Conservation (phyloP, 1,140 invertebrate species). For the Ctenoplectra terminalis region DNA sequence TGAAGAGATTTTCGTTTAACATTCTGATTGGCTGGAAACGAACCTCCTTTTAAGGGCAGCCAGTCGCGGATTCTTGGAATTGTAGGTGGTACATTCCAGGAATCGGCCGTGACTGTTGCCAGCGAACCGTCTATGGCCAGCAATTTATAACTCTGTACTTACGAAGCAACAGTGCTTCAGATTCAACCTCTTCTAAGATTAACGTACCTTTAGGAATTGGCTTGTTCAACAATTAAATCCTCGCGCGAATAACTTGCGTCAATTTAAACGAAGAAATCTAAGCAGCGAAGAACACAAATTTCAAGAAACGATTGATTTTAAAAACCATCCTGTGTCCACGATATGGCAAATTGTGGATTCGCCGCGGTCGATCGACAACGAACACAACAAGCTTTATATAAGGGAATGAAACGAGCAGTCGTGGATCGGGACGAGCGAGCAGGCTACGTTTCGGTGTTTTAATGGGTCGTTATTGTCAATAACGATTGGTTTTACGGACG, state of each 20-base stretch:
- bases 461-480: constrained; percentile 71
- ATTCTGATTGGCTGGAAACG: constrained; percentile 23
- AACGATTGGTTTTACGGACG: constrained; percentile 70
- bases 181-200: not conserved
- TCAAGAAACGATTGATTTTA: constrained; percentile 34
- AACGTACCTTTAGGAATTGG: not conserved
- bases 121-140: constrained; percentile 28
- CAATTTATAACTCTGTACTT: constrained; percentile 23
- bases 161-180: constrained; percentile 11
- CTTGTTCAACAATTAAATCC: not conserved
- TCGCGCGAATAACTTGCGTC: too few relatives aligned
- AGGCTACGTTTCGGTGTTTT: constrained; percentile 60
- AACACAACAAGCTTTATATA: constrained; percentile 4
- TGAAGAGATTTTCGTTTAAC: constrained; percentile 25
- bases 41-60: constrained; percentile 17
- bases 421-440: not conserved
- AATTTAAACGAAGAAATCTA: too few relatives aligned
- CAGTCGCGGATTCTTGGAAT: constrained; percentile 27
- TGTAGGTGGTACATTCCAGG: constrained; percentile 39
- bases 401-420: not conserved
- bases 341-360: constrained; percentile 49
- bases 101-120: constrained; percentile 31
- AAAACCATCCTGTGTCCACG: constrained; percentile 25
- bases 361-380: constrained; percentile 47
- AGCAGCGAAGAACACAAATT: not conserved